Base-by-base conservation (phyloP, 2,113 vertebrate species). In the Penelope pileata region DNA sequence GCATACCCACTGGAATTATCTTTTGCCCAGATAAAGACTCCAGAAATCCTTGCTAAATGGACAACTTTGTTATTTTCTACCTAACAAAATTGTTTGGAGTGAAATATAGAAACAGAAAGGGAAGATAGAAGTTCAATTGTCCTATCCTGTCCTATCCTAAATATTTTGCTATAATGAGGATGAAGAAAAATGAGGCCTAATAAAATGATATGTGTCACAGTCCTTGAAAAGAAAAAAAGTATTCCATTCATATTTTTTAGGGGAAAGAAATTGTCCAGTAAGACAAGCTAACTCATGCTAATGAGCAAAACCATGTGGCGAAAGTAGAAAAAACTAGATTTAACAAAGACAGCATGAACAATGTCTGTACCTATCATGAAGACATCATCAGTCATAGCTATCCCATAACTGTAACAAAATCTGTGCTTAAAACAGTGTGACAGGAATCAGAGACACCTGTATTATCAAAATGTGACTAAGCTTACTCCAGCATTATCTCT, bases 391-490 rank as follows among this genome's bases (percentile, higher is more conserved):
- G 16, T 92, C 90, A 63, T 12, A 80, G 36, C 32, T 88, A 30
- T 51, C 34, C 19, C 21, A 36, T 58, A 94, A 67, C 42, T 59
- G 34, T 75, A 88, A 86, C 22, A 73, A 90, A 92, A 92, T 69
- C 59, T 34, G 45, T 59, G 26, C 54, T 94, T 70, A 56, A 90
- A 92, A 34, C 5, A 86, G 4, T 54, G 80, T 86, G 82, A 38
- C 82, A 94, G 82, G 30, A 88, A 87, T 93, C 82, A 91, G 72
- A 82, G 32, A 91, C 78, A 74, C 87, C 34, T 80, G 21, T 50
- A 63, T 86, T 95, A 90, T 83, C 84, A 95, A 94, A 93, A 93
- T 48, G 38, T 40, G 40, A 80, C 72, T 64, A 42, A 84, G 82
- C 0, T 3, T 85, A 83, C 14, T 69, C 43, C 38, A 47, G 16